Percentiles rank a stretch among this genome's conserved stretches.
phyloP scores from a whole-genome alignment of 2,797 vertebrate genomes.

The Fratercula arctica region DNA sequence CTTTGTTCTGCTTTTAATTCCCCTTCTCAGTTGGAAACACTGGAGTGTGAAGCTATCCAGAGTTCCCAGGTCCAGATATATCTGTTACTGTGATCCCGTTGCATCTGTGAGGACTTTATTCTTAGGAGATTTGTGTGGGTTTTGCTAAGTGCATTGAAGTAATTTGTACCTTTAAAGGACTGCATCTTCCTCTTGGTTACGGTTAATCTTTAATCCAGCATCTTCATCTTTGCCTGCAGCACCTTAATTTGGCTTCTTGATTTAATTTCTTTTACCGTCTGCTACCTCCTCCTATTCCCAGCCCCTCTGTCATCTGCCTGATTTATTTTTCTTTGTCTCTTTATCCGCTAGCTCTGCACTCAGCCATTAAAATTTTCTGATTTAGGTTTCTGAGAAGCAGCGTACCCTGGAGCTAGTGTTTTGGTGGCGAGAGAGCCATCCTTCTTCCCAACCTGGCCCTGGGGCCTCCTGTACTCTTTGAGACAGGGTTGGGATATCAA shows the following conservation, averaged over 20 bases:
- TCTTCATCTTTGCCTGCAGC: slow-evolving; percentile 64
- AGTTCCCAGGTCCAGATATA: background rate
- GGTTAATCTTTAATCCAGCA: slow-evolving; percentile 64
- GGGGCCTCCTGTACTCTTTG: background rate
- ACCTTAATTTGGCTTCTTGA: slow-evolving; percentile 64
- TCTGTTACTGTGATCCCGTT: background rate
- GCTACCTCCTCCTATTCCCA: slow-evolving; percentile 55
- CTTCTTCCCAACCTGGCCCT: background rate
- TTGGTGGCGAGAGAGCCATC: background rate
- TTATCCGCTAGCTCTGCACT: slow-evolving; percentile 13
- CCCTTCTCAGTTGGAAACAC: background rate
- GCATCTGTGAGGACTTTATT: background rate
- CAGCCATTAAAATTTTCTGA: slow-evolving; percentile 51
- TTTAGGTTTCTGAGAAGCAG: slow-evolving; percentile 61
- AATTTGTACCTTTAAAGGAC: slow-evolving; percentile 36
- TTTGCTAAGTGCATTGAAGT: slow-evolving; percentile 5
- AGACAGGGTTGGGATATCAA: background rate
- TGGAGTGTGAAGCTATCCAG: background rate
- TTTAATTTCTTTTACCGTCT: slow-evolving; percentile 68
- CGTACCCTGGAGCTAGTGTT: slow-evolving; percentile 6
- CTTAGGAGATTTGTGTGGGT: background rate
- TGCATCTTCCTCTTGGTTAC: slow-evolving; percentile 18
- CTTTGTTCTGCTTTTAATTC: background rate
- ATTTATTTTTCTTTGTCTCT: slow-evolving; percentile 65
- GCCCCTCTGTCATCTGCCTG: slow-evolving; percentile 56